Conservation (phyloP, 2,113 vertebrate species). For the Lampris megalopsis region DNA sequence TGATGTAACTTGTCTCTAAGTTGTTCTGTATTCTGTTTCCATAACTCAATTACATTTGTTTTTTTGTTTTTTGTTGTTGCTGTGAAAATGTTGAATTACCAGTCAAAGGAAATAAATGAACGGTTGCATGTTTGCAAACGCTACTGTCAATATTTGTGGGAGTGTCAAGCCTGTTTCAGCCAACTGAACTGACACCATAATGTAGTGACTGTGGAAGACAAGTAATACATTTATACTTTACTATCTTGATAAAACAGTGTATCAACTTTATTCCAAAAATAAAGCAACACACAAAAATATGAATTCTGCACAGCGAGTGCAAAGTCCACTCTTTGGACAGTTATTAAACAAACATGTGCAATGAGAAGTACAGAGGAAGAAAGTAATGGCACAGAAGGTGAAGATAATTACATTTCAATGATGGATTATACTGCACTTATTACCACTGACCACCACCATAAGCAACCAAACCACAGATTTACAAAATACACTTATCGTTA, state of each 20-base stretch:
- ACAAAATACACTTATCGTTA: constrained; percentile 23
- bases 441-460: constrained; percentile 36
- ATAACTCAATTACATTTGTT: too few relatives aligned
- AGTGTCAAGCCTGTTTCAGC: too few relatives aligned
- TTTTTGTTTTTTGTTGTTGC: not conserved
- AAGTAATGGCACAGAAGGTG: constrained; percentile 42
- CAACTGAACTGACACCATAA: not conserved
- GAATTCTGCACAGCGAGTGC: constrained; percentile 7
- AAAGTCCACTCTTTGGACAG: constrained; percentile 12
- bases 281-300: constrained; percentile 42
- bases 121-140: not conserved
- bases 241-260: not conserved
- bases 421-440: constrained; percentile 46
- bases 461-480: constrained; percentile 47
- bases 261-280: constrained; percentile 62
- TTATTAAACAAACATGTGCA: constrained; percentile 33
- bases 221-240: not conserved
- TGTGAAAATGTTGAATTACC: not conserved
- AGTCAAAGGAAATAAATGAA: not conserved
- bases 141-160: too few relatives aligned
- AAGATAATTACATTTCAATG: constrained; percentile 20
- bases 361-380: constrained; percentile 37
- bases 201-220: not conserved
- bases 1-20: too few relatives aligned
- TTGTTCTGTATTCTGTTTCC: too few relatives aligned